A percentile compares a stretch with the other conserved stretches of the same genome.
phyloP scores from a whole-genome alignment of 2,797 vertebrate species.

The Lycodopsis pacificus region DNA sequence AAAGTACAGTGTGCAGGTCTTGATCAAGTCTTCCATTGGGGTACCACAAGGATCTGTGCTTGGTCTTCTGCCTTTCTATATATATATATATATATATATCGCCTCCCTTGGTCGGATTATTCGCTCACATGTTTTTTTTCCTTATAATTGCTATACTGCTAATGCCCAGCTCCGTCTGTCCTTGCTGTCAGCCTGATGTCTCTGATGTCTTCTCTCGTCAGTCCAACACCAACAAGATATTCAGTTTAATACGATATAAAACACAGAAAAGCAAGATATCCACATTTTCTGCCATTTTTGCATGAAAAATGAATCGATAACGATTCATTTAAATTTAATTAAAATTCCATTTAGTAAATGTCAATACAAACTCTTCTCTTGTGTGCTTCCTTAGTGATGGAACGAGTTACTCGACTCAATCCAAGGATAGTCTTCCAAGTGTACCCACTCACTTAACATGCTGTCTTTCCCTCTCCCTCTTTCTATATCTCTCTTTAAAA shows the following conservation, averaged over 20 bases:
- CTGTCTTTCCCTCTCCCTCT: neutral
- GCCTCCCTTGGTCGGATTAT: neutral
- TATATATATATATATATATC: too few relatives aligned
- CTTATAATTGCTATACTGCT: neutral
- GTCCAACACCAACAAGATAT: neutral
- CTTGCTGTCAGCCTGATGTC: neutral
- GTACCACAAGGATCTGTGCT: neutral
- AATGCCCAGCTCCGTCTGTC: neutral
- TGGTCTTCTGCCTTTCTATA: neutral
- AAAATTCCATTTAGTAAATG: neutral
- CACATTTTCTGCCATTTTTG: too few relatives aligned
- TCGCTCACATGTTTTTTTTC: neutral
- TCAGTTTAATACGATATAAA: too few relatives aligned
- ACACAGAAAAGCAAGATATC: too few relatives aligned
- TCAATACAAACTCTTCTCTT: neutral
- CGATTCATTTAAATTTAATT: too few relatives aligned
- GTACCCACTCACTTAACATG: constrained; percentile 8
- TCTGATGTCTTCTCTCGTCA: neutral
- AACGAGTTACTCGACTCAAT: constrained; percentile 8
- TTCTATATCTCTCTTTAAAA: neutral
- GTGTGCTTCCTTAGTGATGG: neutral
- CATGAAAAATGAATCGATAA: too few relatives aligned
- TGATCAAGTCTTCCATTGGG: neutral
- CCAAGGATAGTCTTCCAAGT: neutral
- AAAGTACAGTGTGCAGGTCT: neutral